phyloP scores from a whole-genome alignment of 2,797 vertebrate genomes.

The Spinus pinus region DNA sequence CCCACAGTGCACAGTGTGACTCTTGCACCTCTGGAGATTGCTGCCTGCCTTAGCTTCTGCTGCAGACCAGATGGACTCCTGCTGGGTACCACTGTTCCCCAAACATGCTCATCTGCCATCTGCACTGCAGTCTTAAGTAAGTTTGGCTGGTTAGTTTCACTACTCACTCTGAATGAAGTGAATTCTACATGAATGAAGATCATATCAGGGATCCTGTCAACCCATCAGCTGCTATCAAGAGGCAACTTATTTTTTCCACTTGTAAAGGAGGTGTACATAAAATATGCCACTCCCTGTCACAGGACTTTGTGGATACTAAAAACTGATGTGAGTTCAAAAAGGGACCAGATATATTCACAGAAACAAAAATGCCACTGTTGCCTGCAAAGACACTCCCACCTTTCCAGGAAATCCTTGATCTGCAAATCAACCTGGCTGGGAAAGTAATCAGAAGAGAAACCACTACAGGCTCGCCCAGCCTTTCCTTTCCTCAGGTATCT shows the following conservation, averaged over 20 bases:
- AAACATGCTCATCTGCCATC: neutral
- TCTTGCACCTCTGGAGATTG: neutral
- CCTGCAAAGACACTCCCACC: neutral
- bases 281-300: neutral
- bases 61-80: neutral
- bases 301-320: neutral
- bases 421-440: neutral
- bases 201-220: neutral
- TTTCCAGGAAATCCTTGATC: conserved; percentile 1
- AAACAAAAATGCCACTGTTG: neutral
- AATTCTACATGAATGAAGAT: neutral
- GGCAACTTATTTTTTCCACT: neutral
- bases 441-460: neutral
- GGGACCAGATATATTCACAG: neutral
- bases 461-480: neutral
- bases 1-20: rapidly evolving
- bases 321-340: neutral
- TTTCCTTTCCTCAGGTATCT: neutral
- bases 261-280: neutral
- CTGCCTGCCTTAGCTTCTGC: neutral
- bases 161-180: neutral
- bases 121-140: neutral
- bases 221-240: neutral
- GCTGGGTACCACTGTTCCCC: neutral
- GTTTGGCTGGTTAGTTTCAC: conserved; percentile 23